Base-by-base conservation (phyloP, 2,113 vertebrate genomes). In the Cromileptes altivelis region DNA sequence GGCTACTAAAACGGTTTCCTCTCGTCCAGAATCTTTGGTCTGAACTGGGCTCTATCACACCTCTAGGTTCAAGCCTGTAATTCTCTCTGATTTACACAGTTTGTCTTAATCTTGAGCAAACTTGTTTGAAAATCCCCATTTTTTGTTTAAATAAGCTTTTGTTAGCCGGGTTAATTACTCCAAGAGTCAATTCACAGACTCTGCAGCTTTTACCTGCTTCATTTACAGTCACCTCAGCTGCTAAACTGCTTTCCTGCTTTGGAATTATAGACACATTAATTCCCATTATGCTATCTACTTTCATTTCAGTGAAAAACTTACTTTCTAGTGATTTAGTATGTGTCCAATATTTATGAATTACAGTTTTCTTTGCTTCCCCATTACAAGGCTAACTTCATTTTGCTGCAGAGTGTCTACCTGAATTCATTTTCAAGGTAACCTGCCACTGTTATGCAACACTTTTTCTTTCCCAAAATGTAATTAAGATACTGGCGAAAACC, bases 221-320 rank as follows among this genome's bases (percentile, higher is more conserved):
- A 45, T 45, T 45, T 45, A 13, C 9, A 45, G 11, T 11, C 14
- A 13, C 45, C 3, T 47, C 45, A 33, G 30, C 30, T 30, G 30
- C 30, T 30, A 50, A 82, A 52, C 14, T 3, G 23, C 17, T 69
- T 58, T 70, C 49, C n/a, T 69, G 19, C n/a, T 69, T 73, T 23
- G 18, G 56, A 57, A 74, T 81, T 74, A 50, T 3, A 4, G 42
- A 0, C 10, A 14, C 4, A 17, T 5, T 17, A 0, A 55, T 30
- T 30, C n/a, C 37, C 58, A 69, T 70, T 62, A 23, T 33, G 19
- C 25, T 45, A n/a, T 73, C 12, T 68, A 13, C 65, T 75, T 62
- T 33, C 14, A 60, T 58, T 25, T 67, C 52, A 14, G 5, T 30
- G 30, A 30, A 30, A 30, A 30, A 30, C 7, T 72, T 21, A 21